Evolutionary conservation across 1,140 invertebrate species (phyloP).

Genomic region (Procambarus clarkii): DNA sequence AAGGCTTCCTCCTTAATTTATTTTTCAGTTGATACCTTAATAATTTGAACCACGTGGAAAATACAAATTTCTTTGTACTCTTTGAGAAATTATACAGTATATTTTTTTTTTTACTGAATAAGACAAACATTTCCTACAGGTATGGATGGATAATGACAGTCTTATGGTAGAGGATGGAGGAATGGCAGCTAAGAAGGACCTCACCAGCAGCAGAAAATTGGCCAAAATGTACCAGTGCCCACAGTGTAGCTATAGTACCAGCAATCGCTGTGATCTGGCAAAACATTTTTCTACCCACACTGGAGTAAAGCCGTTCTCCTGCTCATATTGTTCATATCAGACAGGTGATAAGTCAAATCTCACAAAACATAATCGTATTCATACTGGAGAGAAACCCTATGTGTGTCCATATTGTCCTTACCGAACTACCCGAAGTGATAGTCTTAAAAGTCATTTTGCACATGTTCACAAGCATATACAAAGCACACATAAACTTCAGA

Average conservation of each 20-base stretch:
- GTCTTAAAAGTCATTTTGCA: slow-evolving; percentile 12
- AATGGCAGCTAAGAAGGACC: neutral
- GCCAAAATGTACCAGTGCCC: neutral
- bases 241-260: slow-evolving; percentile 32
- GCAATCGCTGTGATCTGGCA: slow-evolving; percentile 47
- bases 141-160: slow-evolving; percentile 43
- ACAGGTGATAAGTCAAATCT: slow-evolving; percentile 63
- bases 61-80: neutral
- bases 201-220: neutral
- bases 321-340: slow-evolving; percentile 48
- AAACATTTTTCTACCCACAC: slow-evolving; percentile 67
- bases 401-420: neutral
- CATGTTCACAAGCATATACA: neutral
- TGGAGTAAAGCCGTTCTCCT: slow-evolving; percentile 66
- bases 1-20: neutral
- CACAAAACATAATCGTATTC: slow-evolving; percentile 31
- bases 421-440: neutral
- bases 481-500: no score
- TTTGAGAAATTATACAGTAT: neutral
- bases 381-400: slow-evolving; percentile 18
- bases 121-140: slow-evolving; percentile 42
- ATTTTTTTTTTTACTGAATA: slow-evolving; percentile 39
- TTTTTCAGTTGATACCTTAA: neutral
- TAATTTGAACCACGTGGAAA: neutral
- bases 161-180: slow-evolving; percentile 24